These are phyloP conservation scores for Aporophyla nigra DNA, from an alignment of 2,888 invertebrate species.

Conservation along the genomic window DNA sequence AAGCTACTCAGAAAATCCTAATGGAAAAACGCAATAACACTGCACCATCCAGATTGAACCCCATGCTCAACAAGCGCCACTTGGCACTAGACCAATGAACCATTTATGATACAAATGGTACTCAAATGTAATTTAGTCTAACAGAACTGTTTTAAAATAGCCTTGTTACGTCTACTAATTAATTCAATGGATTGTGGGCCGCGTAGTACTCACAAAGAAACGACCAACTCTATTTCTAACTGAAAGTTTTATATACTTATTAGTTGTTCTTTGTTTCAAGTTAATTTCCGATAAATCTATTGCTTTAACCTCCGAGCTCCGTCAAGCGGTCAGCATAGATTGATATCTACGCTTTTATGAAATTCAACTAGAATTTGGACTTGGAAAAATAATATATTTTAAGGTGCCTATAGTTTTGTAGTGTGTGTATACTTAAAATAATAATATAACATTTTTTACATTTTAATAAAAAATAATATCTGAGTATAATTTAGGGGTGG, in stretches of 20 bases:
- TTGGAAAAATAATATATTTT: not conserved
- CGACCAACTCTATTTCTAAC: not conserved
- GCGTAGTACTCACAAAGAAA: not conserved
- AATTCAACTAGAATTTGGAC: too few species aligned
- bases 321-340: constrained; percentile 19
- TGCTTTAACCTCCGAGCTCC: not conserved
- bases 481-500: too few species aligned
- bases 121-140: constrained; percentile 2
- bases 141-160: constrained; percentile 23
- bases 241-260: not conserved
- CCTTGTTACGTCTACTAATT: constrained; percentile 20
- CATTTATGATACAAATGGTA: constrained; percentile 6
- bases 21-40: not conserved
- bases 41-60: not conserved
- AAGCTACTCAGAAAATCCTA: not conserved
- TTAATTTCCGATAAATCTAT: not conserved
- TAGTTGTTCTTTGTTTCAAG: constrained; percentile 13
- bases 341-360: not conserved
- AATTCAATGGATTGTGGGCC: constrained; percentile 14
- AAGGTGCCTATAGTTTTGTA: not conserved
- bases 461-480: too few species aligned
- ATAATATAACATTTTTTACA: too few species aligned
- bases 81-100: not conserved
- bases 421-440: not conserved
- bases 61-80: not conserved